phyloP scores from a whole-genome alignment of 2,888 invertebrate genomes.

The Amiota minor region DNA sequence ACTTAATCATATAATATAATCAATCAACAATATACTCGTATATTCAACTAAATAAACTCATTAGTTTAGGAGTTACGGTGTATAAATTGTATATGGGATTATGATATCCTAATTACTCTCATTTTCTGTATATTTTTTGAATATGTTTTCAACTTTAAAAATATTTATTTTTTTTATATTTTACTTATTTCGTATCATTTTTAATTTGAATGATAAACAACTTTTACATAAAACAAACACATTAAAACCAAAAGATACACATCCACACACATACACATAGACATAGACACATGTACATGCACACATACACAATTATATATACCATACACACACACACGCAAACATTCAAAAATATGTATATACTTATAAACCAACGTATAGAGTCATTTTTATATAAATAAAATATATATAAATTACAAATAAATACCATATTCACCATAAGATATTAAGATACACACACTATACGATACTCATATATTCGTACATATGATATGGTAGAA shows the following conservation, averaged over 20 bases:
- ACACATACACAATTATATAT: not conserved
- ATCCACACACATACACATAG: conserved; percentile 32
- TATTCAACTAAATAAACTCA: conserved; percentile 46
- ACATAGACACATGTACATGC: conserved; percentile 16
- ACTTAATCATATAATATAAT: conserved; percentile 25
- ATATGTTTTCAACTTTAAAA: conserved; percentile 27
- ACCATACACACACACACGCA: not conserved
- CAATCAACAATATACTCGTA: not conserved
- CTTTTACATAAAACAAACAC: conserved; percentile 38
- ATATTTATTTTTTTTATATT: conserved; percentile 28
- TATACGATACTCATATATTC: no score
- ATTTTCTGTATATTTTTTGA: conserved; percentile 35
- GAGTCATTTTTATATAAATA: no score
- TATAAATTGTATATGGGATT: conserved; percentile 56
- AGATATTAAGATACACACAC: no score
- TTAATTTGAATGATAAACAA: conserved; percentile 30
- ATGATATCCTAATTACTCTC: conserved; percentile 39
- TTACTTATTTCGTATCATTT: conserved; percentile 14
- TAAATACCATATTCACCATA: no score
- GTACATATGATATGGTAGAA: no score
- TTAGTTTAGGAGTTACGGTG: conserved; percentile 68
- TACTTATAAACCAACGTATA: not conserved
- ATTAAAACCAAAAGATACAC: conserved; percentile 29
- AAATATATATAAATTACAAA: no score
- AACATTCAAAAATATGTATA: not conserved